Base-by-base conservation (phyloP, 2,113 vertebrate genomes). In the Erythrolamprus reginae region DNA sequence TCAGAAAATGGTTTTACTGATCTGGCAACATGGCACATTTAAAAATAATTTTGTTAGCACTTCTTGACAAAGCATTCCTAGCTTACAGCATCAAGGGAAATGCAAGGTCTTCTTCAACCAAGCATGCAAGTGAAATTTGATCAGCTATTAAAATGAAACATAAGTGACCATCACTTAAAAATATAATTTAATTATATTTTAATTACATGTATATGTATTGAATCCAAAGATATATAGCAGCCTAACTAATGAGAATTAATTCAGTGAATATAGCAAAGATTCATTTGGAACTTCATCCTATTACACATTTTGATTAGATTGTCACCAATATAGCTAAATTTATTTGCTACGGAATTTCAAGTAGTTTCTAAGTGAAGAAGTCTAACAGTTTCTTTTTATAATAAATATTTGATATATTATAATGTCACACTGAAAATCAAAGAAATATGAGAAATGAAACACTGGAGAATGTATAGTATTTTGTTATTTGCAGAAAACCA, bases 91-190 rank as follows among this genome's bases (percentile, higher is more conserved):
- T 28, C 26, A 45, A 52, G n/a, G 89, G 89, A 91, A 92, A 0
- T 50, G 77, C 28, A 94, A 48, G 45, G 51, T 15, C 56, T 33
- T 90, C 45, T 51, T 92, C 89, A 93, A 89, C 38, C 48, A 93
- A 89, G 38, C 93, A 94, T 48, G 24, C 83, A 93, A 42, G 42
- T 83, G 26, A 93, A 94, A 92, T 0, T n/a, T 23, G 47, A 89
- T 45, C 19, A 89, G 3, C 90, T 82, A 87, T 84, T 89, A 84
- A 94, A 91, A 51, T 55, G 38, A 91, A 91, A 7, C 53, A 10
- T 51, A 90, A 92, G 12, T 45, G 55, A 0, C 0, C 47, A 38
- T 23, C 90, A 56, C 89, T 7, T 50, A 38, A 88, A 70, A 42
- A 38, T 42, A 55, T 47, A 89, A 8, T 10, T 77, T 65, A 65